Base-by-base conservation (phyloP, 2,888 invertebrate species). In the Caenorhabditis sp. region DNA sequence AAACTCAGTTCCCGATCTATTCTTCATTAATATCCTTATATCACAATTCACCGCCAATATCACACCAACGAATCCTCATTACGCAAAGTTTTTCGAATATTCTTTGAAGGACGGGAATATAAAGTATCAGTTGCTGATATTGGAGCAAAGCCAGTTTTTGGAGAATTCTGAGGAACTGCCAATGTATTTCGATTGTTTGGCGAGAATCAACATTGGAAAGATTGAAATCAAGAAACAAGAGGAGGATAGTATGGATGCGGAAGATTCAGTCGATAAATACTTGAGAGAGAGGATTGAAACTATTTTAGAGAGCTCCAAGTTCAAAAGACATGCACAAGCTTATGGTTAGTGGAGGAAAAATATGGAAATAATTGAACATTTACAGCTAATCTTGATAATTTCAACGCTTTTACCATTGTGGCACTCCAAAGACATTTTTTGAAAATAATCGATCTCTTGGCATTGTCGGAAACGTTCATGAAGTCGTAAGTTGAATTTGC, bases 371-470 rank as follows among this genome's bases (percentile, higher is more conserved):
- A n/a, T n/a, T n/a, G n/a, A n/a, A n/a, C 10, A 31, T 56, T 56
- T 56, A 7, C 26, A 56, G 56, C 56, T 2, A 56, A 56, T 17
- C 17, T 26, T 1, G 17, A 26, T 12, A 25, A 26, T 26, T 7
- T 56, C 43, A 61, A 64, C 14, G 53, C 67, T 0, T 1, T 21
- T 5, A 54, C 59, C 0, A 21, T 67, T 8, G 49, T 72, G n/a
- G 23, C 67, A 20, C 58, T 72, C 1, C 27, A 58, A 20, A 38
- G 60, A 20, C 64, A 67, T 43, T 72, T 67, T 23, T 25, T 31
- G 10, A 56, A 53, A 43, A 57, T 58, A n/a, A 20, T 72, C 17
- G 71, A 72, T 52, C 57, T 57, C 27, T 53, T 72, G 7, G 56
- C 71, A 12, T 58, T 63, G 2, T 67, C 67, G 10, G 58, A 67